These are phyloP conservation scores for Odontocolon sp. DNA, from an alignment of 2,888 invertebrate genomes.

Conservation along the genomic window DNA sequence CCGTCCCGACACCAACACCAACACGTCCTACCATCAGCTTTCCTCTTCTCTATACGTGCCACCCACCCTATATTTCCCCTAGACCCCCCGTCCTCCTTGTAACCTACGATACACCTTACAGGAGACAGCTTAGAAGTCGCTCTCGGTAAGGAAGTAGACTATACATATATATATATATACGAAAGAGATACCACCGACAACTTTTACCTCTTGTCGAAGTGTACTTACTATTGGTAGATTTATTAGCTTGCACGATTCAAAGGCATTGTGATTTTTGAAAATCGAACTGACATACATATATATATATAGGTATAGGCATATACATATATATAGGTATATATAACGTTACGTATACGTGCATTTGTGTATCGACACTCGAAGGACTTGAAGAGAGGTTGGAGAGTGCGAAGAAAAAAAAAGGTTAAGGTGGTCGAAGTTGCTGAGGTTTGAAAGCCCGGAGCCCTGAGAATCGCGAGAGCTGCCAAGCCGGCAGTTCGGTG, in stretches of 20 bases:
- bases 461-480: constrained; percentile 44
- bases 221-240: constrained; percentile 45
- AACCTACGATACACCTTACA: constrained; percentile 14
- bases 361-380: constrained; percentile 17
- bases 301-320: no score
- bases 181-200: background rate
- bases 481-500: constrained; percentile 63
- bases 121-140: constrained; percentile 24
- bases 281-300: background rate
- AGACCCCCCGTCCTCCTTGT: background rate
- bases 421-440: constrained; percentile 12
- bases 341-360: no score
- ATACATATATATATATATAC: background rate
- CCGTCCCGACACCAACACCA: constrained; percentile 6
- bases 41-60: background rate
- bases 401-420: background rate
- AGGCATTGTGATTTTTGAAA: constrained; percentile 40
- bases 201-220: constrained; percentile 20
- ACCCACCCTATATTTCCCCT: no score
- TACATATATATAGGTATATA: no score
- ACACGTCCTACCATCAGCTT: constrained; percentile 20
- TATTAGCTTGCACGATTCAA: constrained; percentile 42
- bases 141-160: background rate
- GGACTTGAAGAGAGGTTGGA: background rate
- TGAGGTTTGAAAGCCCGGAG: constrained; percentile 20